Evolutionary conservation across 2,113 vertebrate genomes (phyloP), one percentile per base, ranked within the genome.

Genomic region (Opisthocomus hoazin): DNA sequence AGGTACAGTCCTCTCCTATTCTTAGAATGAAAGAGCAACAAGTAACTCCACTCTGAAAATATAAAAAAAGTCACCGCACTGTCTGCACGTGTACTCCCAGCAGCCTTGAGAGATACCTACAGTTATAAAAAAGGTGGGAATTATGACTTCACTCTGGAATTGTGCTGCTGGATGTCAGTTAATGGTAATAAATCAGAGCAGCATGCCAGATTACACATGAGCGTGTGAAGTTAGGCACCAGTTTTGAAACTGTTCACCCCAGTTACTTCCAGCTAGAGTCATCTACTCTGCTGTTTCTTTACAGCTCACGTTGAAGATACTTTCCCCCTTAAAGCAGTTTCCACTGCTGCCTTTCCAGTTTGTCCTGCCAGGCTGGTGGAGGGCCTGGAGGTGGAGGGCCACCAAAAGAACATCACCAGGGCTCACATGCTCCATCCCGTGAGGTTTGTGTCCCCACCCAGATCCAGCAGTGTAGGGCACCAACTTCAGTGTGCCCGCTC

Each of bases 351-450:
- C 26, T 75, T 93, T 85, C 61, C 63, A 63, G 63, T 80, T 80
- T 69, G n/a, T 56, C 45, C 54, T 87, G 56, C 27, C 45, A 69
- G 53, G 23, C 39, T 81, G 56, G 13, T 36, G 29, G 26, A 74
- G n/a, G 24, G 37, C 34, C 77, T n/a, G n/a, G n/a, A 17, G 45
- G 13, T 36, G 29, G 26, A 74, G n/a, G 24, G 37, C 34, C 77
- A 34, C 2, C 1, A 3, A 11, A 10, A 9, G n/a, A 60, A 19
- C 0, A 0, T 73, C 66, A 61, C 34, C 9, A 26, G 11, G 36
- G 36, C 16, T 89, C 34, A 5, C 56, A 34, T 0, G 0, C 32
- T 51, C 7, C 4, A 2, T 76, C 75, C 78, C 3, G 0, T 45
- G 48, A 39, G 7, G 45, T 79, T 75, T 0, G 0, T 75, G 53